Percentiles rank a stretch among this genome's conserved stretches.
phyloP scores from a whole-genome alignment of 2,888 invertebrate species.

The Acanthoscelides obtectus region DNA sequence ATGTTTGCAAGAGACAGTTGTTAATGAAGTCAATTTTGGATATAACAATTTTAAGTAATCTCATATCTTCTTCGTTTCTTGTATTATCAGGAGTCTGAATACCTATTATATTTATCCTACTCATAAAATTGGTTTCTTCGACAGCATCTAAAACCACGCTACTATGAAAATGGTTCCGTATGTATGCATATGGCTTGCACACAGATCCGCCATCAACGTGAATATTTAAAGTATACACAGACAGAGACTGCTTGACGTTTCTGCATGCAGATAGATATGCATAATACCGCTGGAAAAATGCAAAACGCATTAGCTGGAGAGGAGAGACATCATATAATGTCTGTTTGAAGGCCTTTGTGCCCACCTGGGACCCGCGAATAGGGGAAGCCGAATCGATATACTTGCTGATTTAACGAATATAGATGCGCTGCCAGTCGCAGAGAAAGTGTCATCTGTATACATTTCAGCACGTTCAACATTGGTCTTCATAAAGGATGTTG shows the following conservation, averaged over 20 bases:
- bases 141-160: background rate
- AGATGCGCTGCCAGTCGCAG: background rate
- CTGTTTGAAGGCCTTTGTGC: background rate
- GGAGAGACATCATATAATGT: background rate
- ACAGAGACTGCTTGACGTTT: background rate
- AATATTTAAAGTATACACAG: background rate
- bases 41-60: too few relatives aligned
- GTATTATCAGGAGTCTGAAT: too few relatives aligned
- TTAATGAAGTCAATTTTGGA: too few relatives aligned
- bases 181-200: background rate
- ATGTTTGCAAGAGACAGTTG: too few relatives aligned
- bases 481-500: background rate
- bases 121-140: too few relatives aligned
- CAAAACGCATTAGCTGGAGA: background rate
- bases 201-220: background rate
- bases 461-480: background rate
- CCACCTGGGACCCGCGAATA: background rate
- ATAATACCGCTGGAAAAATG: background rate
- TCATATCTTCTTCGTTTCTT: too few relatives aligned
- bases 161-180: background rate
- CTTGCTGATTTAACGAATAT: background rate
- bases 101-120: too few relatives aligned
- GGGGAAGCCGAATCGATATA: background rate
- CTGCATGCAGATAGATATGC: background rate
- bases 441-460: background rate